phyloP scores from a whole-genome alignment of 2,113 vertebrate species.

The Anser cygnoides region DNA sequence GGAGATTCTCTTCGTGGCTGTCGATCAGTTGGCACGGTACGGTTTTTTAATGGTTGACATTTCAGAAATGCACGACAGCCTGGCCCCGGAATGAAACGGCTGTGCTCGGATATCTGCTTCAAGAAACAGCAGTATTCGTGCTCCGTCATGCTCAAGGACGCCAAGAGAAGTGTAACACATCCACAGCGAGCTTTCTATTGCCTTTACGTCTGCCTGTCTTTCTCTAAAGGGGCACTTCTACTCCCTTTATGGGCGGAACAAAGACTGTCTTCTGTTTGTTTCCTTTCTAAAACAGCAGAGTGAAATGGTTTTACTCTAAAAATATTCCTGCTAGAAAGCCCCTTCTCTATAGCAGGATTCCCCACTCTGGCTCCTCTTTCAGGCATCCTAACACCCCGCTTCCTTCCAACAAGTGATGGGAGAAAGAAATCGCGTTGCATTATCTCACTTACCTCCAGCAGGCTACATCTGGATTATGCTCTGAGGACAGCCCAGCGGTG shows the following conservation, averaged over 20 bases:
- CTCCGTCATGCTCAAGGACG: background rate
- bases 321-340: background rate
- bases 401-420: background rate
- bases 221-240: background rate
- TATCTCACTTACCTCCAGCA: background rate
- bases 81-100: accelerated
- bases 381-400: background rate
- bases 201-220: background rate
- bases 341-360: no score
- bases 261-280: background rate
- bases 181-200: accelerated
- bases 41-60: background rate
- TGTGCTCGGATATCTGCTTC: background rate
- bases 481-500: background rate
- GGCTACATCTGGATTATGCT: background rate
- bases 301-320: background rate
- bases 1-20: accelerated
- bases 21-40: no score
- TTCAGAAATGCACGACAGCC: accelerated
- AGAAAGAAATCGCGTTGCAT: background rate
- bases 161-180: background rate
- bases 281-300: background rate
- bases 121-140: background rate
- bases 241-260: background rate
- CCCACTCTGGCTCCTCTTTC: background rate